Percentiles rank a stretch among this genome's conserved stretches.
phyloP scores from a whole-genome alignment of 2,797 vertebrate genomes.

The Helicolenus hilgendorfi region DNA sequence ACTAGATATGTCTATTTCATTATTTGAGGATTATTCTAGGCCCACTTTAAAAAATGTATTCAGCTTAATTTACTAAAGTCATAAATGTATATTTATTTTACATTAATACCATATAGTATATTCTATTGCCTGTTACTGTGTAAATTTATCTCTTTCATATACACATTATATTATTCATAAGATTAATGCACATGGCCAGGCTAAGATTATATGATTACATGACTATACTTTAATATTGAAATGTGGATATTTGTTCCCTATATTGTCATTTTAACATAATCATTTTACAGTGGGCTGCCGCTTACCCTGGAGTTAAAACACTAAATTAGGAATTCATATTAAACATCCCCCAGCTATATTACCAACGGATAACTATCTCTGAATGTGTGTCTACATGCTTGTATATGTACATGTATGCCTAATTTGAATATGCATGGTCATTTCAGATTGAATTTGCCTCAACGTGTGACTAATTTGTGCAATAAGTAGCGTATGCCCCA shows the following conservation, averaged over 20 bases:
- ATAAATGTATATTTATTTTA: slow-evolving; percentile 33
- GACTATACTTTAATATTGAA: slow-evolving; percentile 22
- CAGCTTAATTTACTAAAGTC: background rate
- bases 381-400: slow-evolving; percentile 34
- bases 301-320: slow-evolving; percentile 61
- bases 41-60: background rate
- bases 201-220: slow-evolving; percentile 10
- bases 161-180: slow-evolving; percentile 10
- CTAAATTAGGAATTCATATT: slow-evolving; percentile 77
- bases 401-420: slow-evolving; percentile 60
- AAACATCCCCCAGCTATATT: slow-evolving; percentile 76
- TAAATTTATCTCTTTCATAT: slow-evolving; percentile 21
- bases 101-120: slow-evolving; percentile 24
- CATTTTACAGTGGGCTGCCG: slow-evolving; percentile 51
- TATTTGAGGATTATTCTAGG: background rate
- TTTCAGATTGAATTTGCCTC: slow-evolving; percentile 84
- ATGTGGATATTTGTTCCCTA: slow-evolving; percentile 37
- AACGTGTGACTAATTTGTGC: slow-evolving; percentile 83
- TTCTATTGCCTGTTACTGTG: background rate
- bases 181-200: background rate
- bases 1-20: background rate
- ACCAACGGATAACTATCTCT: slow-evolving; percentile 37
- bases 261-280: slow-evolving; percentile 60
- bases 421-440: slow-evolving; percentile 86
- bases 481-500: slow-evolving; percentile 79